Percentiles rank a stretch among this genome's conserved stretches.
Conservation (phyloP, 2,888 invertebrate species). For the Mesochorus sp. region DNA sequence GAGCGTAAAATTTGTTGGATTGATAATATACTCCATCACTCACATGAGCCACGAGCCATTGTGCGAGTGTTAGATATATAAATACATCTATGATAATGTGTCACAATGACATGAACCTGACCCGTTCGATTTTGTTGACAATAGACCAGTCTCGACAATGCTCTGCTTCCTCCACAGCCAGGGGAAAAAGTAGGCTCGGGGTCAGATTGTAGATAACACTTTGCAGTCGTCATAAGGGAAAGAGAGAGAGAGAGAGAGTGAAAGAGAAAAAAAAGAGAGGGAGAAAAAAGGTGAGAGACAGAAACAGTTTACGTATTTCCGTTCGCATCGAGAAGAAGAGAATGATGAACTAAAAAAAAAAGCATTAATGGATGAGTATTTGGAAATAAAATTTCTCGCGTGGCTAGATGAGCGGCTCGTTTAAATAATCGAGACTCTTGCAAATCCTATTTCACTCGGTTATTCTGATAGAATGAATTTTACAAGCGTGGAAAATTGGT, state of each 20-base stretch:
- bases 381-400: no score
- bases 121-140: constrained; percentile 40
- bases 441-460: neutral
- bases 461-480: neutral
- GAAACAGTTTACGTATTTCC: constrained; percentile 32
- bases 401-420: no score
- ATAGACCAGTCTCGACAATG: constrained; percentile 40
- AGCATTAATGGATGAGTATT: neutral
- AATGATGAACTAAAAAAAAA: neutral
- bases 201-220: constrained; percentile 66
- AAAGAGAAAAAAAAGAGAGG: no score
- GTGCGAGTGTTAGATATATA: constrained; percentile 30
- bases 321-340: constrained; percentile 1
- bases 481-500: neutral
- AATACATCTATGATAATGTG: constrained; percentile 43
- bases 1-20: neutral
- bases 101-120: constrained; percentile 54
- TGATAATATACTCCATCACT: constrained; percentile 9
- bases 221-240: constrained; percentile 35
- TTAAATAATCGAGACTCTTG: neutral
- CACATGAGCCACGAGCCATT: constrained; percentile 30
- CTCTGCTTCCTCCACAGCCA: neutral
- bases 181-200: constrained; percentile 46
- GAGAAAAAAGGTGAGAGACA: no score
- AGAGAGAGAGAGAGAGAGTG: no score